Conservation (phyloP, 2,797 vertebrate genomes). For the Muscicapa striata region DNA sequence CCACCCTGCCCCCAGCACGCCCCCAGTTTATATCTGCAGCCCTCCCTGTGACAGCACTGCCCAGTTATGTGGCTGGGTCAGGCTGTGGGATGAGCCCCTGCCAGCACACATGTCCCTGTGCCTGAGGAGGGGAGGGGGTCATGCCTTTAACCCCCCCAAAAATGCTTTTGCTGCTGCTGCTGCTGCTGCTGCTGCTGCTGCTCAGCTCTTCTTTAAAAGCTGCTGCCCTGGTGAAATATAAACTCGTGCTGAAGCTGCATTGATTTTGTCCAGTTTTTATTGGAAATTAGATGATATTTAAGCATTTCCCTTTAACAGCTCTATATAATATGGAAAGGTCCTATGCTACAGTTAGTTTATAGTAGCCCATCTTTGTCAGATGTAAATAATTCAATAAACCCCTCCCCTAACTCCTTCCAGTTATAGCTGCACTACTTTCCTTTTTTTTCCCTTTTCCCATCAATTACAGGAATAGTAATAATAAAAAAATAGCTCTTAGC, state of each 20-base stretch:
- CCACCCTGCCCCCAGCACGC: accelerated
- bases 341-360: neutral
- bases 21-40: neutral
- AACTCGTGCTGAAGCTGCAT: neutral
- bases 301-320: constrained; percentile 21
- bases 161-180: neutral
- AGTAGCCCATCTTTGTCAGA: neutral
- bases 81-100: neutral
- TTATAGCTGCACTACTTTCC: neutral
- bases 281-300: constrained; percentile 16
- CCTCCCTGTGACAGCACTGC: neutral
- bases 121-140: too few species aligned
- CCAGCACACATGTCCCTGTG: accelerated
- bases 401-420: neutral
- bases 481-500: neutral
- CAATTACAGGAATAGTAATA: neutral
- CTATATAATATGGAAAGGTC: neutral
- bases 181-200: neutral
- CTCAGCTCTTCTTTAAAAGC: neutral
- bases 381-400: neutral
- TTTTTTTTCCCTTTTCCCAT: accelerated
- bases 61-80: neutral
- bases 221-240: accelerated
- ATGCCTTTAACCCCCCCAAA: accelerated
- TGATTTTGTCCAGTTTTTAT: neutral